Evolutionary conservation across 1,140 invertebrate genomes (phyloP).

Genomic region (Microplitis mediator): DNA sequence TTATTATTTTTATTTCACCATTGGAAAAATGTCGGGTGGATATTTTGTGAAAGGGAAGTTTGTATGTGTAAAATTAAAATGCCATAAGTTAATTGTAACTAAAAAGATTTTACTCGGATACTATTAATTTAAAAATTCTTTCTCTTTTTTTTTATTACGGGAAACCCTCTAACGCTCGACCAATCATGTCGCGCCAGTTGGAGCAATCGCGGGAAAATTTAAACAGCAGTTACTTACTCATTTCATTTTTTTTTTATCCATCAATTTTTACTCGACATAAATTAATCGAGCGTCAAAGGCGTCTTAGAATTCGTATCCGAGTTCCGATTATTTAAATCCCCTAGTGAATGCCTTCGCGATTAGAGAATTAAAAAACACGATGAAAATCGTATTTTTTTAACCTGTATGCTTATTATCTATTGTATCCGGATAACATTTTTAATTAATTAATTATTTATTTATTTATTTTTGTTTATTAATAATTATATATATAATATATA

Average conservation of each 20-base stretch:
- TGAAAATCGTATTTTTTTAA: background rate
- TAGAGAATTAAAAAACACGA: constrained; percentile 26
- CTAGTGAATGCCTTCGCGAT: constrained; percentile 62
- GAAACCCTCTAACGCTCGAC: constrained; percentile 21
- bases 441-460: constrained; percentile 22
- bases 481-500: constrained; percentile 15
- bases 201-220: too few species aligned
- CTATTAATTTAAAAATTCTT: constrained; percentile 42
- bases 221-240: too few species aligned
- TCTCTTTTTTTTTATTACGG: constrained; percentile 4
- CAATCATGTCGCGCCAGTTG: too few species aligned
- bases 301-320: constrained; percentile 55
- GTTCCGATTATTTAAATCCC: constrained; percentile 47
- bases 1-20: background rate
- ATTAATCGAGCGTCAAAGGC: constrained; percentile 38
- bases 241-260: background rate
- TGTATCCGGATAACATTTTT: constrained; percentile 26
- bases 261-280: background rate
- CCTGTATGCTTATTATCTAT: constrained; percentile 18
- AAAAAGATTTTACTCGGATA: constrained; percentile 58
- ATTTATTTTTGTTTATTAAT: constrained; percentile 16
- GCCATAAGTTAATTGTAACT: constrained; percentile 60
- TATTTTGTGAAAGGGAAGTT: constrained; percentile 39
- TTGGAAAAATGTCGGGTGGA: constrained; percentile 15
- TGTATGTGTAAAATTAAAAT: constrained; percentile 62